phyloP scores from a whole-genome alignment of 1,140 invertebrate species.

The Listronotus oregonensis region DNA sequence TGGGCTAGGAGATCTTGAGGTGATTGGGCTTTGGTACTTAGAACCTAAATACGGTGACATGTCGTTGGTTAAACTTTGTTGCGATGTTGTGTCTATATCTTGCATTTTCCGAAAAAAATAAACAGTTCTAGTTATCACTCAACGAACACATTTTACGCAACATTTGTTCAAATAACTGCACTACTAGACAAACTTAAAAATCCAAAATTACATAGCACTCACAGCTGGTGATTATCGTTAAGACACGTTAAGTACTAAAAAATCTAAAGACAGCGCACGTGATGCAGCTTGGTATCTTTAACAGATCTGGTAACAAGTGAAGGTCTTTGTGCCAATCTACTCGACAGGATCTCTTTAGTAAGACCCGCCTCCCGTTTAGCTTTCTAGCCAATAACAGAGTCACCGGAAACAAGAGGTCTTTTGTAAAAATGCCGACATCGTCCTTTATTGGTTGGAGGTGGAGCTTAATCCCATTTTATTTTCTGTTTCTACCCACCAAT shows the following conservation, averaged over 20 bases:
- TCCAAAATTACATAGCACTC: conserved; percentile 12
- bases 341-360: conserved; percentile 37
- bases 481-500: conserved; percentile 46
- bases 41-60: conserved; percentile 53
- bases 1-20: conserved; percentile 51
- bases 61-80: conserved; percentile 38
- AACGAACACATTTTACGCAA: conserved; percentile 11
- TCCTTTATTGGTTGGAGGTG: conserved; percentile 42
- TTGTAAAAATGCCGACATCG: conserved; percentile 40
- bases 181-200: background rate
- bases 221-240: conserved; percentile 4
- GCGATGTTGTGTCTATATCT: conserved; percentile 48
- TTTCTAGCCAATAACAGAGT: conserved; percentile 32
- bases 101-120: conserved; percentile 48
- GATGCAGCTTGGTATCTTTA: conserved; percentile 47
- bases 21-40: conserved; percentile 52
- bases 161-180: conserved; percentile 2
- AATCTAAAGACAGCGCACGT: conserved; percentile 38
- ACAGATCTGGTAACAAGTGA: conserved; percentile 54
- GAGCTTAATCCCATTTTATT: conserved; percentile 31
- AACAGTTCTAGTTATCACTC: conserved; percentile 7
- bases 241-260: conserved; percentile 25
- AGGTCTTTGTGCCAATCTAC: conserved; percentile 45
- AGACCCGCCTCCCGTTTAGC: conserved; percentile 34
- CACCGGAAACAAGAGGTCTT: conserved; percentile 36